These are phyloP conservation scores for Pocillopora meandrina DNA, from an alignment of 92 coral and sea anemone species.

Conservation along the genomic window DNA sequence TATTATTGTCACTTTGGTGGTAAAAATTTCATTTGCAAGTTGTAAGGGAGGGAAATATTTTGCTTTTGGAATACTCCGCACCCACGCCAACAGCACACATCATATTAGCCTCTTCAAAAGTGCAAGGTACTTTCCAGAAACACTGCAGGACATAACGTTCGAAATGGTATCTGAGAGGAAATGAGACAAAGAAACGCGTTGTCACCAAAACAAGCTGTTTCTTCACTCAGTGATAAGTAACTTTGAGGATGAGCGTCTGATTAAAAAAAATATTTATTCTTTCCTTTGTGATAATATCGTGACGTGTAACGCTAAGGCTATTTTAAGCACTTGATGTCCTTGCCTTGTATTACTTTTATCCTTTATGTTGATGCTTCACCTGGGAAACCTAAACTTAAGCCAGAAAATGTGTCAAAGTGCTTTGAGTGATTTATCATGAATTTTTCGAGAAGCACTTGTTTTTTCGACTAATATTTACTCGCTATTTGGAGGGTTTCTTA, in stretches of 20 bases:
- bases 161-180: not conserved
- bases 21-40: not conserved
- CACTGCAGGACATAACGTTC: not conserved
- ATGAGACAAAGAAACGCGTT: not conserved
- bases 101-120: not conserved
- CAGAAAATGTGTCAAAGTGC: not conserved
- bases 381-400: not conserved
- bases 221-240: not conserved
- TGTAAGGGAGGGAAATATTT: not conserved
- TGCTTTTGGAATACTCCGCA: not conserved
- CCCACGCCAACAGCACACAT: not conserved
- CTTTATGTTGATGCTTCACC: not conserved
- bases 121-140: not conserved
- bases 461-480: not conserved
- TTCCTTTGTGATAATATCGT: not conserved
- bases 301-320: not conserved
- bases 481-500: not conserved
- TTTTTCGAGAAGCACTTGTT: constrained; percentile 2
- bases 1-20: not conserved
- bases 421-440: not conserved
- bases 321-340: not conserved
- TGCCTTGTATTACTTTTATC: not conserved
- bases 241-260: not conserved
- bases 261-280: too few species aligned
- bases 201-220: not conserved